Conservation (phyloP, 2,797 vertebrate genomes). For the Etheostoma nigrum region DNA sequence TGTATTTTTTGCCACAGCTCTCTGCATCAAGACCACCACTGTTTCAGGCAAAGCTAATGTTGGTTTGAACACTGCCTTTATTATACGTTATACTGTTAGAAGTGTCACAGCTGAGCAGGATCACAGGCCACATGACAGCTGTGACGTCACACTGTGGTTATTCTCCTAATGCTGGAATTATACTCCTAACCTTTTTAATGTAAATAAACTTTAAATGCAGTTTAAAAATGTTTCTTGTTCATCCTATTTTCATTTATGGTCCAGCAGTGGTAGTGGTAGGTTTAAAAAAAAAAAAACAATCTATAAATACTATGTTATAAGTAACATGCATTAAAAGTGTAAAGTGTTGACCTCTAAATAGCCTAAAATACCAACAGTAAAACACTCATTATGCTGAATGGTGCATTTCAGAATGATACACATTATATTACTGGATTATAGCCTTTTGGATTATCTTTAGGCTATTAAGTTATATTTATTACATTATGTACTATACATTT, state of each 20-base stretch:
- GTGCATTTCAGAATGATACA: neutral
- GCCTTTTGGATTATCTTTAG: no score
- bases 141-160: conserved; percentile 5
- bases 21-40: neutral
- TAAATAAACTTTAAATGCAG: neutral
- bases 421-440: neutral
- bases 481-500: no score
- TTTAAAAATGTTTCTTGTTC: neutral
- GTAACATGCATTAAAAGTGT: neutral
- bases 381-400: neutral
- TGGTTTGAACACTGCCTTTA: neutral
- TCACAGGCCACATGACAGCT: conserved; percentile 25
- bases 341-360: neutral
- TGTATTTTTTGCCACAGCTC: neutral
- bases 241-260: no score
- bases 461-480: no score
- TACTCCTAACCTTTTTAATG: neutral
- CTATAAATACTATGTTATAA: neutral
- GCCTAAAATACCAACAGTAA: neutral
- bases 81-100: neutral
- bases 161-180: neutral
- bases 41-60: neutral
- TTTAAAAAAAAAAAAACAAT: neutral
- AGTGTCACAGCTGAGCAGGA: conserved; percentile 17
- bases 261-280: no score